A percentile compares a stretch with the other conserved stretches of the same genome.
These are phyloP conservation scores for Callaeas wilsoni DNA, from an alignment of 2,113 vertebrate species.

Conservation along the genomic window DNA sequence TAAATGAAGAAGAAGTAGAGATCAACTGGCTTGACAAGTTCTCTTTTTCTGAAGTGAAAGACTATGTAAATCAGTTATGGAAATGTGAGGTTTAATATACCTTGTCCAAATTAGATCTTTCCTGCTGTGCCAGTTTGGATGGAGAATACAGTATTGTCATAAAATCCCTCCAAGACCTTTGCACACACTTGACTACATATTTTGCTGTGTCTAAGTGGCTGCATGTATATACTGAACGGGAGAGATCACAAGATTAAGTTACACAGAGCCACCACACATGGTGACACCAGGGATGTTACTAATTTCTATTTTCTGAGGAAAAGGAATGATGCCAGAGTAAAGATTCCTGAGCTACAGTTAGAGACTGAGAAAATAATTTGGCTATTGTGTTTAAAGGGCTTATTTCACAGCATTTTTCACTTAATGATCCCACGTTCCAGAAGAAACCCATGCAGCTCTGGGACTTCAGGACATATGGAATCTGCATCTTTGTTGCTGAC, in stretches of 20 bases:
- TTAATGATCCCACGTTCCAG: neutral
- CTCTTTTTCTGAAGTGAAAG: neutral
- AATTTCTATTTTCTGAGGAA: neutral
- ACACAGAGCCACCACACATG: neutral
- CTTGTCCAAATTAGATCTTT: neutral
- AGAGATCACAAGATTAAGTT: neutral
- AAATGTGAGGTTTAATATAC: neutral
- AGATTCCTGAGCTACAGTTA: neutral
- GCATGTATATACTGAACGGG: neutral
- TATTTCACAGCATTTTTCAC: neutral
- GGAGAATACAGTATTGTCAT: too few relatives aligned
- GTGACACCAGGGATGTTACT: neutral
- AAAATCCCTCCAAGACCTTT: too few relatives aligned
- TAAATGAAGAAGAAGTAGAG: neutral
- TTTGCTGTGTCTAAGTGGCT: neutral
- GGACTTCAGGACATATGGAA: neutral
- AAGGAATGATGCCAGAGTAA: neutral
- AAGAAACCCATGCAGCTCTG: neutral
- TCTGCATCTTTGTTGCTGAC: neutral
- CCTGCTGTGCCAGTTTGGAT: too few relatives aligned
- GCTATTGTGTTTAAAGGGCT: neutral
- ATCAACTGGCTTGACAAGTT: neutral
- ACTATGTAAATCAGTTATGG: neutral
- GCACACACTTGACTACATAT: neutral
- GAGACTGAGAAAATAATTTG: neutral